Conservation (phyloP, 2,113 vertebrate genomes). For the Tachysurus fulvidraco region DNA sequence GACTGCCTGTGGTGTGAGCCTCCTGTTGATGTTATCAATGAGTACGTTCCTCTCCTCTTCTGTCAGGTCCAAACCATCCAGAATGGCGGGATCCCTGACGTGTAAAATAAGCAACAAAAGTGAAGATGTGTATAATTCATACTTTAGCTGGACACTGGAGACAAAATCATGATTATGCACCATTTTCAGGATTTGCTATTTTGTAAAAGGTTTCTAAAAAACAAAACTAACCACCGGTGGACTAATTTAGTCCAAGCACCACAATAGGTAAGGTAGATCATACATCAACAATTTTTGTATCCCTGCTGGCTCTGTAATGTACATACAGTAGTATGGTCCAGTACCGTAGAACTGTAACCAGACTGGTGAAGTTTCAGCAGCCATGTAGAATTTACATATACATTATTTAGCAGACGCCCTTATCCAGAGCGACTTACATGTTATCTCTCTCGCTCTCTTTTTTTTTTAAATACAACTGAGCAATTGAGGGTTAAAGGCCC, state of each 20-base stretch:
- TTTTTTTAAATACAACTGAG: too few relatives aligned
- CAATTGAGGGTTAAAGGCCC: too few relatives aligned
- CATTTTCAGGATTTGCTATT: background rate
- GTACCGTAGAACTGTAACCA: too few relatives aligned
- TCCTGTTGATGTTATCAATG: constrained; percentile 96
- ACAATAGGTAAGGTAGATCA: background rate
- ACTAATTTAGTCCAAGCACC: background rate
- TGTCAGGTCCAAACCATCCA: constrained; percentile 91
- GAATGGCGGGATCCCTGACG: constrained; percentile 87
- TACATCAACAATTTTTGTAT: background rate
- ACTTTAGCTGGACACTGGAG: background rate
- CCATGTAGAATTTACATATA: too few relatives aligned
- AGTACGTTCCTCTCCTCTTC: constrained; percentile 89
- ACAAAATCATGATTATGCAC: too few relatives aligned
- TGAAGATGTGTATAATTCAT: background rate
- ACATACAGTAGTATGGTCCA: too few relatives aligned
- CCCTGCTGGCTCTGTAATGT: too few relatives aligned
- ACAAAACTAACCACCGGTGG: background rate
- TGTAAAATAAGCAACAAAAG: background rate
- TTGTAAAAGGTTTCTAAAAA: background rate
- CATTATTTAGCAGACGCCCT: too few relatives aligned
- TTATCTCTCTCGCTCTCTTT: too few relatives aligned
- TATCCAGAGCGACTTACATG: too few relatives aligned
- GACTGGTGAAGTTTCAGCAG: too few relatives aligned
- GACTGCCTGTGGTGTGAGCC: constrained; percentile 95